Evolutionary conservation across 2,797 vertebrate species (phyloP).

Genomic region (Poecile montanus): DNA sequence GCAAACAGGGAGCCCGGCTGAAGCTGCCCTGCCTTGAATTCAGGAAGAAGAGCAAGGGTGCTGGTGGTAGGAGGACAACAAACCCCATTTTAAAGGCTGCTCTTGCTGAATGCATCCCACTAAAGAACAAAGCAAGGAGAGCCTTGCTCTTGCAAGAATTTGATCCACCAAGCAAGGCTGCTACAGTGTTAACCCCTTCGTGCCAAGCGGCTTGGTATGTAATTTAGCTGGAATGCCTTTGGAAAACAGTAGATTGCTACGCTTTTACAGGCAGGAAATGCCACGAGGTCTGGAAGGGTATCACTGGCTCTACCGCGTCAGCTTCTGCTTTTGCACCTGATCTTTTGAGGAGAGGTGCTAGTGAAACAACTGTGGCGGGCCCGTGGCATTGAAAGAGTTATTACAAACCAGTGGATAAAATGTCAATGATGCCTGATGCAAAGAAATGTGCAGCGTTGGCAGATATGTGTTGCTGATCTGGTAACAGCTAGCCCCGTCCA

Average conservation of each 20-base stretch:
- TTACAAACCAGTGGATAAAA: slow-evolving; percentile 48
- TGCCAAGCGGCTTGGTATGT: background rate
- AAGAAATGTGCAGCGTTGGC: slow-evolving; percentile 58
- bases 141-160: slow-evolving; percentile 38
- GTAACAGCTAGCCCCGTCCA: background rate
- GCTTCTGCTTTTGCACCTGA: background rate
- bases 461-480: slow-evolving; percentile 41
- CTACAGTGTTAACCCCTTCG: slow-evolving; percentile 10
- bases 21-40: background rate
- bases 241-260: background rate
- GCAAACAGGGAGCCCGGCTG: background rate
- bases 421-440: slow-evolving; percentile 48
- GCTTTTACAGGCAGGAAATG: background rate
- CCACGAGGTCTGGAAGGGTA: background rate
- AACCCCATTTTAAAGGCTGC: background rate
- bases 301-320: background rate
- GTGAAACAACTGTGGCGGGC: background rate
- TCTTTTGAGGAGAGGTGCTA: background rate
- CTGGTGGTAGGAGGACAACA: background rate
- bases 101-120: slow-evolving; percentile 14
- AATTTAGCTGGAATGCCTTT: background rate
- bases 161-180: slow-evolving; percentile 35
- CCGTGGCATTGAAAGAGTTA: slow-evolving; percentile 23
- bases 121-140: slow-evolving; percentile 63
- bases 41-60: background rate